phyloP scores from a whole-genome alignment of 1,140 invertebrate species.

The Atta texana region DNA sequence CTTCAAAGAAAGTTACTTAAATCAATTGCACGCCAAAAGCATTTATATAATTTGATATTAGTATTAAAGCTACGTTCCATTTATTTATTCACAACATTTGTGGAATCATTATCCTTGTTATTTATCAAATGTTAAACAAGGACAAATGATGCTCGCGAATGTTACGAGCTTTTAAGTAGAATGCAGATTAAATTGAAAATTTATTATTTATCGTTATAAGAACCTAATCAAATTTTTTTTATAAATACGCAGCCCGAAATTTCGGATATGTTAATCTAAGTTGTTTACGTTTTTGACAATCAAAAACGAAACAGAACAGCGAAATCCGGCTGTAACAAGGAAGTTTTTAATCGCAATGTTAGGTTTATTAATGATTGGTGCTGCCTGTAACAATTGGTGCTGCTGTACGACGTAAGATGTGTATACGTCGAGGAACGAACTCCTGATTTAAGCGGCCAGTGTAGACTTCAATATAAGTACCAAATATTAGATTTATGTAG shows the following conservation, averaged over 20 bases:
- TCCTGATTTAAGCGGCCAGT: slow-evolving; percentile 47
- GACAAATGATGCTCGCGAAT: no score
- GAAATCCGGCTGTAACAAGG: neutral
- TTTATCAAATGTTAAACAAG: no score
- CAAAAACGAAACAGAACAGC: neutral
- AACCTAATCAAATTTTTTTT: neutral
- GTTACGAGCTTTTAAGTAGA: no score
- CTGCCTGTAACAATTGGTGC: slow-evolving; percentile 69
- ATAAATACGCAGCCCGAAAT: neutral
- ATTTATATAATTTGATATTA: neutral
- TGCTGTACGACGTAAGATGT: slow-evolving; percentile 39
- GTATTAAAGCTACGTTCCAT: neutral
- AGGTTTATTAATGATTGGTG: slow-evolving; percentile 64
- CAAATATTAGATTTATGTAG: slow-evolving; percentile 41
- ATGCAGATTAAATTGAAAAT: neutral
- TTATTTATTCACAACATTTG: no score
- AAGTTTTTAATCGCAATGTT: slow-evolving; percentile 17
- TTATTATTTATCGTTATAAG: neutral
- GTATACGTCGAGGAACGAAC: slow-evolving; percentile 36
- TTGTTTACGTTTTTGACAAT: neutral
- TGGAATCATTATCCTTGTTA: no score
- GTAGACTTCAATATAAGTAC: slow-evolving; percentile 52
- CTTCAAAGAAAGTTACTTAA: slow-evolving; percentile 22
- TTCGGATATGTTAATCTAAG: neutral
- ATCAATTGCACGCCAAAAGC: neutral